phyloP scores from a whole-genome alignment of 2,888 invertebrate species.

The Melieria omissa region DNA sequence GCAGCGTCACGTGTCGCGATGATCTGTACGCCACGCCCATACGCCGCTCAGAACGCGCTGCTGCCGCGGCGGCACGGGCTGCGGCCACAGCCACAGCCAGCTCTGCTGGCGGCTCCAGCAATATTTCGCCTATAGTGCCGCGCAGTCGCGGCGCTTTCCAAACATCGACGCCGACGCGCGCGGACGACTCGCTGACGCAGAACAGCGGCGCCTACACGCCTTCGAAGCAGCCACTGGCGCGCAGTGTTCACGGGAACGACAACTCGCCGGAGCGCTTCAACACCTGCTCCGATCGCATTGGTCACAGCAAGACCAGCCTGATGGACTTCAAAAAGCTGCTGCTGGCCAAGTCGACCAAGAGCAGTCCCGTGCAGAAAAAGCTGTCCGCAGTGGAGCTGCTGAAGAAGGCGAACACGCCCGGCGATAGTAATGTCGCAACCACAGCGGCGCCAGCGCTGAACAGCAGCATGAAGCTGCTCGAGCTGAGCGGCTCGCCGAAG shows the following conservation, averaged over 20 bases:
- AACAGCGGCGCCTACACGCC: slow-evolving; percentile 48
- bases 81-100: slow-evolving; percentile 42
- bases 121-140: slow-evolving; percentile 77
- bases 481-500: slow-evolving; percentile 78
- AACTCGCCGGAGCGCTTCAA: slow-evolving; percentile 63
- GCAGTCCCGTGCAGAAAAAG: slow-evolving; percentile 70
- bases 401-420: slow-evolving; percentile 70
- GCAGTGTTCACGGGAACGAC: slow-evolving; percentile 52
- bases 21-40: slow-evolving; percentile 66
- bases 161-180: slow-evolving; percentile 73
- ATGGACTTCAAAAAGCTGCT: slow-evolving; percentile 86
- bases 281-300: slow-evolving; percentile 75
- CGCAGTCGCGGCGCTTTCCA: slow-evolving; percentile 72
- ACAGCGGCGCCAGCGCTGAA: slow-evolving; percentile 47
- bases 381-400: slow-evolving; percentile 84
- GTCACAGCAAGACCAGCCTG: slow-evolving; percentile 79
- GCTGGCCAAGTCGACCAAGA: slow-evolving; percentile 79
- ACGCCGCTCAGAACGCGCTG: slow-evolving; percentile 59
- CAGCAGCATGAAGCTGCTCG: slow-evolving; percentile 74
- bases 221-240: slow-evolving; percentile 55
- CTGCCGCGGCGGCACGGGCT: slow-evolving; percentile 44
- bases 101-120: slow-evolving; percentile 31
- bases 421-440: slow-evolving; percentile 22
- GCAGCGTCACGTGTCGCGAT: slow-evolving; percentile 57
- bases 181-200: slow-evolving; percentile 35